Evolutionary conservation across 2,797 vertebrate species (phyloP).

Genomic region (Otolemur crassicaudatus): DNA sequence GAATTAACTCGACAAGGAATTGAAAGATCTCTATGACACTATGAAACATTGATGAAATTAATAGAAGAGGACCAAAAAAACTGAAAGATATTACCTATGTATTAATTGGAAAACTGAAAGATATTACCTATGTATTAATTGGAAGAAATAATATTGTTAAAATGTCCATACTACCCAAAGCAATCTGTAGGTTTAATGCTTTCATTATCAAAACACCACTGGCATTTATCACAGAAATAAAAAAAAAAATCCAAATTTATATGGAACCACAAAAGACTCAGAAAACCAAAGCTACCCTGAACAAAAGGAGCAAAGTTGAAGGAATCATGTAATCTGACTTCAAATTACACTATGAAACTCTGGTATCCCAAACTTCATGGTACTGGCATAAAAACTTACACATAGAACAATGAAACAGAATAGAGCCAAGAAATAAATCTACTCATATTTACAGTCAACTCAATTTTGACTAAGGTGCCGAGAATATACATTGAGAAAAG

Average conservation of each 20-base stretch:
- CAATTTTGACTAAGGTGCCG: background rate
- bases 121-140: background rate
- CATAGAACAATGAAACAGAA: background rate
- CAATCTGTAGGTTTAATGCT: background rate
- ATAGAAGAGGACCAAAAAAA: background rate
- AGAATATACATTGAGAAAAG: background rate
- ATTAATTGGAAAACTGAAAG: background rate
- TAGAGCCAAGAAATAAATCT: background rate
- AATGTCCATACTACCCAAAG: background rate
- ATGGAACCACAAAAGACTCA: background rate
- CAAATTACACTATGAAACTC: background rate
- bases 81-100: background rate
- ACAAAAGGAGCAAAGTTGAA: background rate
- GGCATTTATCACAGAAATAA: background rate
- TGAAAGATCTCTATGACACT: background rate
- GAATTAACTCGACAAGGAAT: background rate
- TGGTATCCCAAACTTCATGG: background rate
- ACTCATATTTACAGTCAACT: background rate
- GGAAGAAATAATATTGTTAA: background rate
- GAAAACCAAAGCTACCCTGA: background rate
- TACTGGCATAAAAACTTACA: background rate
- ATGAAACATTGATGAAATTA: background rate
- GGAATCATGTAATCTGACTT: background rate
- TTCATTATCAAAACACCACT: background rate
- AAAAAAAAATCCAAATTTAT: background rate